Percentiles rank a stretch among this genome's conserved stretches.
These are phyloP conservation scores for Bubo scandiacus DNA, from an alignment of 2,113 vertebrate genomes.

Conservation along the genomic window DNA sequence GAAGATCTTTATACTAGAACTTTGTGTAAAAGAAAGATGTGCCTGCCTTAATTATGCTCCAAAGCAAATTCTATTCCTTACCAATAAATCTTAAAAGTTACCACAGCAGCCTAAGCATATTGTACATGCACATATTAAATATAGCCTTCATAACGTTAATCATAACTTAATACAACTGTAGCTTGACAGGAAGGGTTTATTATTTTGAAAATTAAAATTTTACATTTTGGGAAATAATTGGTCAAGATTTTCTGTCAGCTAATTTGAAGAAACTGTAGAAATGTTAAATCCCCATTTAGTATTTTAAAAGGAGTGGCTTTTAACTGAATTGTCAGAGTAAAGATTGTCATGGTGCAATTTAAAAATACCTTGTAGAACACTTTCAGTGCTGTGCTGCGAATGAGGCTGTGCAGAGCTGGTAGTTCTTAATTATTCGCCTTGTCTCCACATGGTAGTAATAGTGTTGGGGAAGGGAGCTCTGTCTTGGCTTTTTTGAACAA, in stretches of 20 bases:
- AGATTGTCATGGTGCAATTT: neutral
- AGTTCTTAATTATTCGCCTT: neutral
- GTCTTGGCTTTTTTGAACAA: neutral
- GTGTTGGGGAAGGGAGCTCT: neutral
- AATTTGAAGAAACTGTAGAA: neutral
- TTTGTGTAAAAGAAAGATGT: neutral
- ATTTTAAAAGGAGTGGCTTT: neutral
- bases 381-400: neutral
- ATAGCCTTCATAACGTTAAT: neutral
- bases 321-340: neutral
- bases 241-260: neutral
- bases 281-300: neutral
- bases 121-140: neutral
- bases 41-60: neutral
- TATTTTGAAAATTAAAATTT: neutral
- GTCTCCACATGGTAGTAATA: neutral
- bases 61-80: neutral
- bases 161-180: neutral
- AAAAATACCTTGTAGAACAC: neutral
- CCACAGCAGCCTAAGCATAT: neutral
- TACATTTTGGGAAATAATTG: neutral
- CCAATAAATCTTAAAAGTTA: neutral
- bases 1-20: neutral
- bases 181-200: neutral
- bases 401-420: neutral